Percentiles rank a stretch among this genome's conserved stretches.
These are phyloP conservation scores for Ammodytes dubius DNA, from an alignment of 2,113 vertebrate species.

Conservation along the genomic window DNA sequence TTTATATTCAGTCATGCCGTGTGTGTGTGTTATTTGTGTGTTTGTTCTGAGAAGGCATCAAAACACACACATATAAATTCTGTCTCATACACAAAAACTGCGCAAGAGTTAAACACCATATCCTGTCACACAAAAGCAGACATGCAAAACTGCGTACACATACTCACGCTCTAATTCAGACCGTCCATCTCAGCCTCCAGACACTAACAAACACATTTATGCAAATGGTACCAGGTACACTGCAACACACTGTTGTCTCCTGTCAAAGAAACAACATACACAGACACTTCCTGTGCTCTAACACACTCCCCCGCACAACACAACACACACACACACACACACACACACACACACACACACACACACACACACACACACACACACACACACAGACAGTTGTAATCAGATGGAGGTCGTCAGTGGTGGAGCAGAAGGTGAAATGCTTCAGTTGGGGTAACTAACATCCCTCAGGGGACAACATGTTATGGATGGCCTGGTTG, in stretches of 20 bases:
- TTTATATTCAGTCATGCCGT: conserved; percentile 7
- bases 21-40: conserved; percentile 25
- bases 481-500: conserved; percentile 9
- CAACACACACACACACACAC: not conserved
- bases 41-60: not conserved
- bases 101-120: not conserved
- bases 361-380: not conserved
- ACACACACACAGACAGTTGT: not conserved
- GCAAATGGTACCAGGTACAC: not conserved
- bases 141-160: not conserved
- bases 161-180: not conserved
- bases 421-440: conserved; percentile 12
- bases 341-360: not conserved
- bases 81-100: not conserved
- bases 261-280: not conserved
- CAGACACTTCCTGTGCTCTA: not conserved
- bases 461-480: conserved; percentile 41
- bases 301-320: not conserved
- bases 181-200: not conserved
- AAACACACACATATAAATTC: not conserved
- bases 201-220: conserved; percentile 1
- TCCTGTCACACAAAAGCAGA: not conserved
- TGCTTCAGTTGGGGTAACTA: conserved; percentile 8
- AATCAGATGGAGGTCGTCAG: conserved; percentile 16
- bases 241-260: not conserved